Base-by-base conservation (phyloP, 2,888 invertebrate species). In the Ectropis crepuscularia region DNA sequence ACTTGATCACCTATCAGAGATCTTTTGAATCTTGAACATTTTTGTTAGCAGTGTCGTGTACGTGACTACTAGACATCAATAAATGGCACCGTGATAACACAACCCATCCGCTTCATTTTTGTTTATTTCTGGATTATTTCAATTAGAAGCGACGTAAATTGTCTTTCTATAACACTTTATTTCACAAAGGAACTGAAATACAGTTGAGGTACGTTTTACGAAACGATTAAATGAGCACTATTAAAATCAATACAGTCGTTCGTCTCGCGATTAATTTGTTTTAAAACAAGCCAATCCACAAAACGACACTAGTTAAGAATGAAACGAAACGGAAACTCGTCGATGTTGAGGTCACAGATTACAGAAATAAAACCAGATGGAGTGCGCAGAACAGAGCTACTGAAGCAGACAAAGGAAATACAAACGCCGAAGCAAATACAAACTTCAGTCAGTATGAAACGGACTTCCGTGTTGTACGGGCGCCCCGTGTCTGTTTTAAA, bases 11-110 rank as follows among this genome's bases (percentile, higher is more conserved):
- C 11, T 61, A 36, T 51, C n/a, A 5, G 38, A 53, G 28, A 16
- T 51, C 16, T 57, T 62, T 12, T 12, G 53, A 41, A 57, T 54
- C 57, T 49, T 55, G 53, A 46, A 47, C 57, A 57, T 67, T 63
- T 59, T 47, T 16, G 39, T 47, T n/a, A 57, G 53, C 37, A 10
- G 16, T 59, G 53, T 51, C 48, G 60, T 12, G 64, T 93, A 93
- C 93, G 93, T 93, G 93, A 93, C 92, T 90, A 86, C 79, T 86
- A 85, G 87, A 87, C 89, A 87, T 88, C 88, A 87, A 88, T 90
- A 88, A 93, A 93, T 93, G 93, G 93, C 92, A 87, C 84, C 90
- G 88, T 16, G 54, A 54, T 43, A 59, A 46, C 50, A 50, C 12
- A 41, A n/a, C 51, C 41, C 60, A 57, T 65, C 55, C 28, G 46